These are phyloP conservation scores for Prenolepis imparis DNA, from an alignment of 2,888 invertebrate species.

Conservation along the genomic window DNA sequence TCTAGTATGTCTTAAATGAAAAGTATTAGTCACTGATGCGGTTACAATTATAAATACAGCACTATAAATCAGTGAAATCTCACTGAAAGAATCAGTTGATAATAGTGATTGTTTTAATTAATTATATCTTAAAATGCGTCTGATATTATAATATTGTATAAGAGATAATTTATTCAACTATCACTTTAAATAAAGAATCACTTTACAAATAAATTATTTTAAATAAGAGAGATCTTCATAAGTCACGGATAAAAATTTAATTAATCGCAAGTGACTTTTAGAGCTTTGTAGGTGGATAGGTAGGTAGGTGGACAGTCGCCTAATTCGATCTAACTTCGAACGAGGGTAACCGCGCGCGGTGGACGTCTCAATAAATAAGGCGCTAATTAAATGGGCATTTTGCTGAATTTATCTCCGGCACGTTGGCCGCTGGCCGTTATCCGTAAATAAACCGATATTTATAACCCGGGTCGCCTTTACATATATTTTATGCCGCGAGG, in stretches of 20 bases:
- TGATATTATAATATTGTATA: too few species aligned
- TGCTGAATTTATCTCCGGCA: constrained; percentile 83
- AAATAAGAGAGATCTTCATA: background rate
- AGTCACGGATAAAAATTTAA: background rate
- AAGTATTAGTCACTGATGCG: background rate
- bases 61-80: too few species aligned
- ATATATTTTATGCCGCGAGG: constrained; percentile 55
- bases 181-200: too few species aligned
- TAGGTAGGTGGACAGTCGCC: background rate
- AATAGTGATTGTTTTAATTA: too few species aligned
- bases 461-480: constrained; percentile 78
- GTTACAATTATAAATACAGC: too few species aligned
- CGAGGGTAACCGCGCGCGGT: constrained; percentile 57
- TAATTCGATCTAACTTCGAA: constrained; percentile 28
- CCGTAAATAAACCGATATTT: constrained; percentile 85
- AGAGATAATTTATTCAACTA: too few species aligned
- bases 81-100: too few species aligned
- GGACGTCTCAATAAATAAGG: constrained; percentile 86
- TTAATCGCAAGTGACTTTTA: background rate
- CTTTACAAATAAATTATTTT: background rate
- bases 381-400: constrained; percentile 86
- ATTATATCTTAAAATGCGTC: too few species aligned
- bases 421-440: constrained; percentile 69
- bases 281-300: background rate
- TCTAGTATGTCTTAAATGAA: background rate